Percentiles rank a stretch among this genome's conserved stretches.
Conservation (phyloP, 2,797 vertebrate species). For the Coregonus sp. region DNA sequence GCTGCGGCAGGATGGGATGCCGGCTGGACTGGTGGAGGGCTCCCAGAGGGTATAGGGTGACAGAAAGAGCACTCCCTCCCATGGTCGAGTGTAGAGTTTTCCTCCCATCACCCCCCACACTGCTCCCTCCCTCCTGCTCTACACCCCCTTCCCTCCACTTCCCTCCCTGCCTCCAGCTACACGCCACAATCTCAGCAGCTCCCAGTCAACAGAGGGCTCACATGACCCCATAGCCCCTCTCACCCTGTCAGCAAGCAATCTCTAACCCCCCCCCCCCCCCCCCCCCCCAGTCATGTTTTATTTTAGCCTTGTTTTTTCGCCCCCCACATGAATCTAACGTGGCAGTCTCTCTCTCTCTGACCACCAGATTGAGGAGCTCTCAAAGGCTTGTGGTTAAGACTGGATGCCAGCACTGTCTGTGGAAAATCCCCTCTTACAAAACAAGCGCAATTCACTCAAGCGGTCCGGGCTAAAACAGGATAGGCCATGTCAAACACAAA, state of each 20-base stretch:
- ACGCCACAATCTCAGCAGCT: neutral
- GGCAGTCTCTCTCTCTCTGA: constrained; percentile 17
- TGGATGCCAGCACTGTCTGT: constrained; percentile 20
- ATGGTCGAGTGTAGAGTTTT: constrained; percentile 50
- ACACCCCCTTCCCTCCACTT: constrained; percentile 23
- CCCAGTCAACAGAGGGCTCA: neutral
- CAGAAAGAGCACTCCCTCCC: constrained; percentile 36
- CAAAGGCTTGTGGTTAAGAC: constrained; percentile 37
- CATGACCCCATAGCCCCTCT: neutral
- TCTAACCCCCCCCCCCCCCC: too few relatives aligned
- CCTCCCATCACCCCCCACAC: constrained; percentile 27
- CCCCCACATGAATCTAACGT: constrained; percentile 40
- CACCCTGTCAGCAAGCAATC: constrained; percentile 5
- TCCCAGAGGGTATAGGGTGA: constrained; percentile 41
- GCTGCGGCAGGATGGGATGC: neutral
- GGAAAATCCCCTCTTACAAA: constrained; percentile 41
- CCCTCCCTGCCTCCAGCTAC: neutral
- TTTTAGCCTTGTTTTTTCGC: constrained; percentile 34
- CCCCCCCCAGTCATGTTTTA: constrained; percentile 14
- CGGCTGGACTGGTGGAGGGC: constrained; percentile 5
- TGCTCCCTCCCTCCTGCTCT: neutral
- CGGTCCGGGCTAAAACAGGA: constrained; percentile 20
- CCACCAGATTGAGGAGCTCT: constrained; percentile 11
- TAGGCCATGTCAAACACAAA: constrained; percentile 9
- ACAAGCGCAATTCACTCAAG: constrained; percentile 16